Conservation (phyloP, 2,888 invertebrate species). For the Erpobdella octoculata region DNA sequence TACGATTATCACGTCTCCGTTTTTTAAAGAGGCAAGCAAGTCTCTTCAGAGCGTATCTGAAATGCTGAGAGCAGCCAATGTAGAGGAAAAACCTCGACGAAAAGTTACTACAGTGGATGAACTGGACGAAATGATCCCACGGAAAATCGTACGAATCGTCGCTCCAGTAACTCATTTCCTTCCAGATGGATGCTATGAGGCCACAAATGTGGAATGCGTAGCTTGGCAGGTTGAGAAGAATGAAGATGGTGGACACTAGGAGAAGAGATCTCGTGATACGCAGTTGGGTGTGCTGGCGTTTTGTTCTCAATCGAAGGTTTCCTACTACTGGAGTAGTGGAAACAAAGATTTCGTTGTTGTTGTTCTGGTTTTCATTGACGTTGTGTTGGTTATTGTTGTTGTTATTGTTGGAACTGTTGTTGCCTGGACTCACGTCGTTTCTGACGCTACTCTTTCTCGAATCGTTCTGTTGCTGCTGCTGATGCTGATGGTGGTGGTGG, state of each 20-base stretch:
- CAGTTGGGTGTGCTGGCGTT: slow-evolving; percentile 35
- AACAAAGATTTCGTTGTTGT: background rate
- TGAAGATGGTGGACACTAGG: slow-evolving; percentile 36
- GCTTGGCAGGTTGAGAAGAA: slow-evolving; percentile 37
- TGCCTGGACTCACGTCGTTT: background rate
- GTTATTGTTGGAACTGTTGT: background rate
- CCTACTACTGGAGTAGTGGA: background rate
- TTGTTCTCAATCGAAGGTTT: slow-evolving; percentile 16
- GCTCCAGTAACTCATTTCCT: background rate
- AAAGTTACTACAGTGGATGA: slow-evolving; percentile 36
- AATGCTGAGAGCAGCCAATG: slow-evolving; percentile 35
- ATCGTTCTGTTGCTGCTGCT: no score
- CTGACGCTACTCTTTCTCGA: no score
- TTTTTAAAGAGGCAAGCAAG: background rate
- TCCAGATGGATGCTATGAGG: slow-evolving; percentile 33
- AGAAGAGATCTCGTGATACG: slow-evolving; percentile 36
- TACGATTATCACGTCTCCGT: no score
- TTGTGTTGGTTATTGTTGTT: background rate
- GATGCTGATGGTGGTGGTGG: no score
- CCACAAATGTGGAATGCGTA: slow-evolving; percentile 35
- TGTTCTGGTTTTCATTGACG: background rate
- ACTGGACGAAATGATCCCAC: slow-evolving; percentile 36
- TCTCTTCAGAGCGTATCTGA: slow-evolving; percentile 31
- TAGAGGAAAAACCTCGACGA: slow-evolving; percentile 37
- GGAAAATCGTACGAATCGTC: slow-evolving; percentile 26